Evolutionary conservation across 2,888 invertebrate genomes (phyloP), one percentile per base, ranked within the genome.

Genomic region (Campopleginae sp.): DNA sequence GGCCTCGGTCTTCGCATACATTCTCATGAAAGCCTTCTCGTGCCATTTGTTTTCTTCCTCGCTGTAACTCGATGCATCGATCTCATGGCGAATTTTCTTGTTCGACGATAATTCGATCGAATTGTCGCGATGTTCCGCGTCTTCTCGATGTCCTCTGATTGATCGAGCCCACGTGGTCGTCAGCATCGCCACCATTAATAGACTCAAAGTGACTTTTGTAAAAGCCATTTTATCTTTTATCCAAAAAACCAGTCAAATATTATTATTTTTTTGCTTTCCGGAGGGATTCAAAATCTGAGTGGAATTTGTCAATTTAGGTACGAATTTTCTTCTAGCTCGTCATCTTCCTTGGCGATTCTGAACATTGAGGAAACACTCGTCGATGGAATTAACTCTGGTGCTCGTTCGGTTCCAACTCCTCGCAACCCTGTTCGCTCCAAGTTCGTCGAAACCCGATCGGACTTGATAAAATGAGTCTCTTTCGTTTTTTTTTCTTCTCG

Each of bases 211-310:
- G 44, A 80, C 70, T 76, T 83, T 88, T 42, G 77, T 70, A 38
- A 84, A 78, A 33, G 77, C 81, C 91, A 90, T 91, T 82, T 66
- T 61, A 27, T 65, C 8, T 58, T 42, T 51, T 17, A 10, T 71
- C 14, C 31, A n/a, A 31, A 17, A 27, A 61, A 42, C 10, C 17
- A 31, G 12, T 33, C 10, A n/a, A 75, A 54, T 12, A 6, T 5
- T 8, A 19, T 0, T 27, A 19, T 17, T n/a, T 31, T 33, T n/a
- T 66, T 23, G 3, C 31, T n/a, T 23, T 31, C 7, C 19, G 19
- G 54, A 31, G 12, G 10, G 14, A 71, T 33, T 10, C 14, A 33
- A 72, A 38, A 23, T 58, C 23, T 10, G 27, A 44, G 1, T 5
- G 33, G 12, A 51, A 33, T 42, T 42, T 10, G 5, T 66, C 23